A percentile compares a stretch with the other conserved stretches of the same genome.
phyloP scores from a whole-genome alignment of 2,797 vertebrate species.

The Coilia nasus region DNA sequence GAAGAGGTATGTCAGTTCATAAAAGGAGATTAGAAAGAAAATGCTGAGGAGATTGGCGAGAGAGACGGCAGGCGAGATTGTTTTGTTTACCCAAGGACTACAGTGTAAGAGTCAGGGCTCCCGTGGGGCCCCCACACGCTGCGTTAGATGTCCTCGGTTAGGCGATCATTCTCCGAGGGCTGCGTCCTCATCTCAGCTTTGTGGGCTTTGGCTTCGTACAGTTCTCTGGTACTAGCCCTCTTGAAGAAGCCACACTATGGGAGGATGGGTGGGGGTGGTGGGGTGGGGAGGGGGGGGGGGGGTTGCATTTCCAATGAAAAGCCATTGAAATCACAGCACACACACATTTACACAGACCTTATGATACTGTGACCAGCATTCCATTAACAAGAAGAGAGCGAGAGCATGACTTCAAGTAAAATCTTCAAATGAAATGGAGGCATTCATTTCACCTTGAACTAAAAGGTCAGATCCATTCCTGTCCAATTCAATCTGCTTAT shows the following conservation, averaged over 20 bases:
- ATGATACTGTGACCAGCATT: background rate
- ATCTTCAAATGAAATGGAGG: background rate
- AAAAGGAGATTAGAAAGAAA: background rate
- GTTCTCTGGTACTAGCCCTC: constrained; percentile 85
- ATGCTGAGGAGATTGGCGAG: background rate
- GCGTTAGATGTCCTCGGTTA: constrained; percentile 80
- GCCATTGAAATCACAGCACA: background rate
- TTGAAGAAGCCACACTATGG: constrained; percentile 91
- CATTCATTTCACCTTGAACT: constrained; percentile 1
- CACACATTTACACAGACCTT: background rate
- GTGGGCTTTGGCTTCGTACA: constrained; percentile 88
- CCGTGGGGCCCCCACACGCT: constrained; percentile 41
- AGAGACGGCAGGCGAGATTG: background rate
- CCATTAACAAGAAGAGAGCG: background rate
- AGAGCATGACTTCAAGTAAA: background rate
- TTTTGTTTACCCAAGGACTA: background rate
- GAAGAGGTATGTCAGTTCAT: background rate
- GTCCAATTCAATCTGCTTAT: background rate
- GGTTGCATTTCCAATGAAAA: background rate
- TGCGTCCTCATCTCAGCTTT: constrained; percentile 87
- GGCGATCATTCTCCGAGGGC: constrained; percentile 84
- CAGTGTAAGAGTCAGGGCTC: background rate
- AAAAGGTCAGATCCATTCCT: background rate
- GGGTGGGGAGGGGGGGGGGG: too few species aligned
- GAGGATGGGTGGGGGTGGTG: constrained; percentile 24